These are phyloP conservation scores for Brachionus calyciflorus DNA, from an alignment of 1,140 invertebrate genomes.

Conservation along the genomic window DNA sequence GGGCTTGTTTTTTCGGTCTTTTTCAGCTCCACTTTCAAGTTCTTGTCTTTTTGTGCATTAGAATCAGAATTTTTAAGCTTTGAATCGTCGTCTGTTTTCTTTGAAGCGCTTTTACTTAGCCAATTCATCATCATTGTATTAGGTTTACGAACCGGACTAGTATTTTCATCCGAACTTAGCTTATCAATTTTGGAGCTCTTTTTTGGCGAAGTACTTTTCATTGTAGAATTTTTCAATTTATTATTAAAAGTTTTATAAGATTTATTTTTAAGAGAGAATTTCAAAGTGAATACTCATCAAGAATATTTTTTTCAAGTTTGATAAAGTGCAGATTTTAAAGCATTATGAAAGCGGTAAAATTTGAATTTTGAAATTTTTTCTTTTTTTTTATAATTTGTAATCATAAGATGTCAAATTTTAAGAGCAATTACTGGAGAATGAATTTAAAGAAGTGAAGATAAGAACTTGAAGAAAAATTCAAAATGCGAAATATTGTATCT, in stretches of 20 bases:
- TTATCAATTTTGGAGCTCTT: not conserved
- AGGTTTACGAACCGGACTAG: not conserved
- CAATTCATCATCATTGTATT: slow-evolving; percentile 39
- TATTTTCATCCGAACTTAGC: slow-evolving; percentile 36
- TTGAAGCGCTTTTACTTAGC: slow-evolving; percentile 8
- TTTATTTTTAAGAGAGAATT: too few species aligned
- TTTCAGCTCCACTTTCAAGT: not conserved
- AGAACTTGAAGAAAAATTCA: not conserved
- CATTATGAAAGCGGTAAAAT: too few species aligned
- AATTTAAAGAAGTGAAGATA: not conserved
- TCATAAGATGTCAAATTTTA: slow-evolving; percentile 3
- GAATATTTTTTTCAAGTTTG: too few species aligned
- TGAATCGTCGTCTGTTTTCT: not conserved
- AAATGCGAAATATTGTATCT: not conserved
- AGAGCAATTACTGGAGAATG: not conserved
- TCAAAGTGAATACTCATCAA: too few species aligned
- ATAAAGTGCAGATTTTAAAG: too few species aligned
- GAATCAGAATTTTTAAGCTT: not conserved
- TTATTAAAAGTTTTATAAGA: too few species aligned
- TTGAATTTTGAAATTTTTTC: not conserved
- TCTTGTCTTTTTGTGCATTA: not conserved
- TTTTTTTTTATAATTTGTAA: not conserved
- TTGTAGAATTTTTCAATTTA: not conserved
- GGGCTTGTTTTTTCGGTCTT: slow-evolving; percentile 16
- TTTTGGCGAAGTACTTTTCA: slow-evolving; percentile 2